Base-by-base conservation (phyloP, 2,113 vertebrate genomes). In the Alligator sinensis region DNA sequence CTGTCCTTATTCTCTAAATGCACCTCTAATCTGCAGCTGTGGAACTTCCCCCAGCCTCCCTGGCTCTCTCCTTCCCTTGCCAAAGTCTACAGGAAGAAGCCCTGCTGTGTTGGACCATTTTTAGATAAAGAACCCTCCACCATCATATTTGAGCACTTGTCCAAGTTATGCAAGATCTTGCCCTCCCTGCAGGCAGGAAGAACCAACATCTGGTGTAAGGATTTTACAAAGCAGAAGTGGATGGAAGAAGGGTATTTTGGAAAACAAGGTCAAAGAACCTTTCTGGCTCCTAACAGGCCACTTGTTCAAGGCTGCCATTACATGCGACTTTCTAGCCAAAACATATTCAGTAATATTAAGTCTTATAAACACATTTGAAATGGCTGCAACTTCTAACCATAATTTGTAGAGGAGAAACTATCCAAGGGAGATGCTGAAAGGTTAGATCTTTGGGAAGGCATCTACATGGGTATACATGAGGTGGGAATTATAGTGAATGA, bases 391-490 rank as follows among this genome's bases (percentile, higher is more conserved):
- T 47, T 11, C 24, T 24, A 72, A 5, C 25, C 3, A 0, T 47
- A 15, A 72, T 89, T 87, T 92, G 34, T 18, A 75, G 88, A 82
- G 2, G 12, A 24, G 38, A 0, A 2, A 86, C 4, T 9, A 94
- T 80, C 21, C 70, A 84, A 25, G 58, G 82, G 18, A 86, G 77
- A 34, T 8, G 84, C 77, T 94, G 2, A 4, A 9, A 74, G 11
- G 60, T 91, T 59, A 87, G 85, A 30, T 27, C 61, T 54, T 22
- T 30, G 80, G 61, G 18, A 89, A 87, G 93, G 47, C 17, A 95
- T 2, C 21, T 0, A 84, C 8, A 89, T 14, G 34, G 86, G 81
- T 21, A 79, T 80, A 70, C 7, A 63, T 0, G 21, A 8, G 1
- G 38, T 10, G 5, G 28, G 91, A 90, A 87, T 76, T 6, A 21